Evolutionary conservation across 92 coral and sea anemone species (phyloP).

Genomic region (Zoanthus sociatus): DNA sequence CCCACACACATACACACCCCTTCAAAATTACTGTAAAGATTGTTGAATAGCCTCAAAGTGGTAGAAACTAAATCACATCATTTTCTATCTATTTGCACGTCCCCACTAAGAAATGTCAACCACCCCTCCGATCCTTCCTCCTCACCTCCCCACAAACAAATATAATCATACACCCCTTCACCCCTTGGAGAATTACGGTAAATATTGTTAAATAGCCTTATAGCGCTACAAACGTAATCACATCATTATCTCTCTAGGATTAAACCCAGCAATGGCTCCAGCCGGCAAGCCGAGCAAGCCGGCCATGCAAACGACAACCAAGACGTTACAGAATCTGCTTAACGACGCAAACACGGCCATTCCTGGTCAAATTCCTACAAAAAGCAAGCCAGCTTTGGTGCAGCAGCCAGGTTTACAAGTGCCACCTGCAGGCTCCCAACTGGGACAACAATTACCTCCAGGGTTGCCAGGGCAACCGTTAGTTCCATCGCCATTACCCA

Average conservation of each 20-base stretch:
- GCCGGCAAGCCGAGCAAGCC: not conserved
- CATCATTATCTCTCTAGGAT: not conserved
- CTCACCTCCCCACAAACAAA: too few relatives aligned
- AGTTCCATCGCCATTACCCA: not conserved
- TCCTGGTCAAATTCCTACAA: not conserved
- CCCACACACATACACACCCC: too few relatives aligned
- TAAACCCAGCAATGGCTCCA: not conserved
- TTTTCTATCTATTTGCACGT: not conserved
- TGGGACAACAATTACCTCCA: not conserved
- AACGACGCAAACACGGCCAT: constrained; percentile 41
- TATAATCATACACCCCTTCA: too few relatives aligned
- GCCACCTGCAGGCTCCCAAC: constrained; percentile 17
- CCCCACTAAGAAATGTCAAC: too few relatives aligned
- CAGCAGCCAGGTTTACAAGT: constrained; percentile 3
- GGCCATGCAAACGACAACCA: constrained; percentile 15
- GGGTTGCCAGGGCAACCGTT: constrained; percentile 7
- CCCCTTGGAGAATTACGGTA: too few relatives aligned
- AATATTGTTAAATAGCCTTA: not conserved
- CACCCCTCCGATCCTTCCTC: too few relatives aligned
- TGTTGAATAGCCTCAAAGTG: not conserved
- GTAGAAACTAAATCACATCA: not conserved
- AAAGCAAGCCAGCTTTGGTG: not conserved
- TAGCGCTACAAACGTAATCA: not conserved
- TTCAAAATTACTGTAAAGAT: too few relatives aligned
- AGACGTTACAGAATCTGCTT: constrained; percentile 20